Evolutionary conservation across 2,797 vertebrate genomes (phyloP).

Genomic region (Neosilurus mollespiculum): DNA sequence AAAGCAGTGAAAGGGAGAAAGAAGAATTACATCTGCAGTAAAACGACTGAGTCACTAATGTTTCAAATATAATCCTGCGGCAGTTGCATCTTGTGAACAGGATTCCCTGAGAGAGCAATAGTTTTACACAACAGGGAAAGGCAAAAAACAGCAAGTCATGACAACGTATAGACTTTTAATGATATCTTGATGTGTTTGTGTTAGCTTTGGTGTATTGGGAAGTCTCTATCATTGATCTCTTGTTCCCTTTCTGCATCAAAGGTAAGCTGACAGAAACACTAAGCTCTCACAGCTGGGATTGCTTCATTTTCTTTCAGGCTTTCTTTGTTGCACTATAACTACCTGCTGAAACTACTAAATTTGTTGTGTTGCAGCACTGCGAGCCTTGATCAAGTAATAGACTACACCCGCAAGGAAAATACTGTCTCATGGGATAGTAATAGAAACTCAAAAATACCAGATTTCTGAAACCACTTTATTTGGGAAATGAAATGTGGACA

Average conservation of each 20-base stretch:
- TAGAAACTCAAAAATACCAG: background rate
- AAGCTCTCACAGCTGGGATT: slow-evolving; percentile 21
- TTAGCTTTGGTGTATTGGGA: slow-evolving; percentile 21
- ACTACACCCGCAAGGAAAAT: slow-evolving; percentile 12
- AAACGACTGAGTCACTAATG: slow-evolving; percentile 36
- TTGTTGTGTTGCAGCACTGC: slow-evolving; percentile 11
- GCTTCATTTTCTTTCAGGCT: background rate
- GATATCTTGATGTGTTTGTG: background rate
- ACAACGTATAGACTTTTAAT: slow-evolving; percentile 28
- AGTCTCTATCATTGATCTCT: background rate
- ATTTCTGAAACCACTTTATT: background rate
- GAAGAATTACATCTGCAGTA: background rate
- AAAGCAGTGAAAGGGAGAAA: background rate
- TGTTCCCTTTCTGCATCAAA: slow-evolving; percentile 26
- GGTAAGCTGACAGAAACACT: slow-evolving; percentile 37
- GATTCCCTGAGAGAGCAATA: background rate
- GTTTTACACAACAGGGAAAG: background rate
- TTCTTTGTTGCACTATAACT: background rate
- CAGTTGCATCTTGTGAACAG: slow-evolving; percentile 8
- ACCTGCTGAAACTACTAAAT: background rate
- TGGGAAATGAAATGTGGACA: background rate
- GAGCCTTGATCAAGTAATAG: background rate
- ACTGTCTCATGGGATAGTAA: background rate
- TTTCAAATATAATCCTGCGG: slow-evolving; percentile 10
- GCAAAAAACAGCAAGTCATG: background rate